Base-by-base conservation (phyloP, 2,888 invertebrate genomes). In the Caenorhabditis macrosperma region DNA sequence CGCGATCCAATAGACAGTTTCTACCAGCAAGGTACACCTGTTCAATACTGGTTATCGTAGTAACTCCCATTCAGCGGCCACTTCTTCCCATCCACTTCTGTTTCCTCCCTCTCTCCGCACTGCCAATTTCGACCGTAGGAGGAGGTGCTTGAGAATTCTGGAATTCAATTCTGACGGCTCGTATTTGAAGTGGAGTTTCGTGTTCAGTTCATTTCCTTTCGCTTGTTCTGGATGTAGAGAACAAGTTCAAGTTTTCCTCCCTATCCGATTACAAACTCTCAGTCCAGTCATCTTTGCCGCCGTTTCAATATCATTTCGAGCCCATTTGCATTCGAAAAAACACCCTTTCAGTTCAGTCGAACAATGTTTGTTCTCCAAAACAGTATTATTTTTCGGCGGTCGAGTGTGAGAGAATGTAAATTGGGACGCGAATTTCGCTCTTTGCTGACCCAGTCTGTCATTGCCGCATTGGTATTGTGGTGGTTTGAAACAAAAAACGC, bases 111-210 rank as follows among this genome's bases (percentile, higher is more conserved):
- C 50, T 41, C 38, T 48, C 33, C 33, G 24, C 35, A 17, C 59
- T 44, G 33, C 54, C 54, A 61, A 48, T 71, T 61, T 71, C 46
- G 46, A 54, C n/a, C 63, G 63, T 72, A 54, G 55, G n/a, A n/a
- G n/a, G n/a, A n/a, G 55, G 63, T 55, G 63, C 72, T 72, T 72
- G 63, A 72, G 44, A 71, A 44, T 71, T 71, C 61, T 46, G 33
- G 52, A 61, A 61, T 71, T 55, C 33, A 54, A 54, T 54, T 54
- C 54, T 54, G 54, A 30, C 30, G 6, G 54, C 54, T 54, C 28
- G 54, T 28, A 17, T 54, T 17, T 33, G 17, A 30, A 54, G 54
- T 54, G 54, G 50, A 22, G 24, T 24, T 6, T 20, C 17, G 57
- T 44, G 26, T 41, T 68, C 38, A 50, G 41, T 41, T 52, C 54